Evolutionary conservation across 2,888 invertebrate species (phyloP), one percentile per base, ranked within the genome.

Genomic region (Epinotia brunnichana): DNA sequence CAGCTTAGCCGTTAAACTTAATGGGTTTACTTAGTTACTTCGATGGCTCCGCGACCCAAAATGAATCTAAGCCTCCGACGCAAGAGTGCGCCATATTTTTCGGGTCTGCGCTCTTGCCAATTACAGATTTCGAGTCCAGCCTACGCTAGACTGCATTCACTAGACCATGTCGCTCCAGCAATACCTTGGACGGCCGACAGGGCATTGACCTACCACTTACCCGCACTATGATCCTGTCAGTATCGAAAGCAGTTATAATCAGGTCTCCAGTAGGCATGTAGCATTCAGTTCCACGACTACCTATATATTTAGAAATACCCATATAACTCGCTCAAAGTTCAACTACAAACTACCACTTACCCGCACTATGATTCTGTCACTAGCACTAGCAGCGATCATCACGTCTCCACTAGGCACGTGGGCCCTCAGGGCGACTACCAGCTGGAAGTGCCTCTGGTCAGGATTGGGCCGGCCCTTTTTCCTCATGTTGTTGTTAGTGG

Each of bases 391-490:
- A 24, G 97, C 95, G 0, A 98, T 94, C 3, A 97, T 96, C 83
- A 96, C 97, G 82, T 96, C 96, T 0, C 95, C 95, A 71, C 96
- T 96, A 0, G 95, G 94, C 3, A 97, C 96, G 83, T 98, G 98
- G 0, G 99, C 99, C 78, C 98, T 96, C 24, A 99, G 92, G 0
- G 97, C 97, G 24, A 99, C 99, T 11, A 99, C 98, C 75, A 99
- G 94, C 88, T 98, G 97, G 88, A 99, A 99, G 91, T 98, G 99
- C 75, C 99, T 95, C 91, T 99, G 99, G 90, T 99, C 99, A 0
- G 99, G 99, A 92, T 99, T 99, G 0, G 99, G 99, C 76, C 99
- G 97, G 0, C 99, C 99, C 84, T 99, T 99, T 92, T 99, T 99
- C 60, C 99, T 94, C 98, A 99, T 99, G 85, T 99, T 99, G 87